These are phyloP conservation scores for Drosophila pectinifera DNA, from an alignment of 1,140 invertebrate species.

Conservation along the genomic window DNA sequence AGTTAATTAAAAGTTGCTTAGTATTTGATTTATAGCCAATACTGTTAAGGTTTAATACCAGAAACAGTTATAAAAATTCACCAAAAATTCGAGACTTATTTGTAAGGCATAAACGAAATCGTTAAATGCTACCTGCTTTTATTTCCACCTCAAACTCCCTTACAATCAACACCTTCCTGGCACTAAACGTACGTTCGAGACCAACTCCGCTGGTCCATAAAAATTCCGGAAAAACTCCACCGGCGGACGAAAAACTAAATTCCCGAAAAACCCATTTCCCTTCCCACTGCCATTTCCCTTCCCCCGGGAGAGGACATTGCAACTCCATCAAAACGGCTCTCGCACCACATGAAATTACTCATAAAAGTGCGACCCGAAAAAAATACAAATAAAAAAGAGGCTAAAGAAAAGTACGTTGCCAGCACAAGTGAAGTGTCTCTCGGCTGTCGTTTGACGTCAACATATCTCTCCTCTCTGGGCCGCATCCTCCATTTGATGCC, in stretches of 20 bases:
- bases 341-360: constrained; percentile 78
- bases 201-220: constrained; percentile 36
- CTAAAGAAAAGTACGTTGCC: constrained; percentile 19
- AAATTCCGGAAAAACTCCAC: constrained; percentile 10
- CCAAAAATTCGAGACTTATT: constrained; percentile 4
- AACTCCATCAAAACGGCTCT: constrained; percentile 68
- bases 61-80: constrained; percentile 7
- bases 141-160: constrained; percentile 10
- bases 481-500: constrained; percentile 55
- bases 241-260: constrained; percentile 8
- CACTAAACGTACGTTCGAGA: constrained; percentile 26
- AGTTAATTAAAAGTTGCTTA: not conserved
- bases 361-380: constrained; percentile 62
- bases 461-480: constrained; percentile 45
- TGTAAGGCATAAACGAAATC: constrained; percentile 39
- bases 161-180: constrained; percentile 30
- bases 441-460: constrained; percentile 62
- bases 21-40: not conserved
- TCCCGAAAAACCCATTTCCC: constrained; percentile 33
- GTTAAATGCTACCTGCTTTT: constrained; percentile 23
- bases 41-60: too few relatives aligned
- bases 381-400: too few relatives aligned
- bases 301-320: constrained; percentile 44
- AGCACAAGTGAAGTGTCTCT: constrained; percentile 45
- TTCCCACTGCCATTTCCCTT: constrained; percentile 32